Evolutionary conservation across 2,888 invertebrate species (phyloP), one percentile per base, ranked within the genome.

Genomic region (Xestia sexstrigata): DNA sequence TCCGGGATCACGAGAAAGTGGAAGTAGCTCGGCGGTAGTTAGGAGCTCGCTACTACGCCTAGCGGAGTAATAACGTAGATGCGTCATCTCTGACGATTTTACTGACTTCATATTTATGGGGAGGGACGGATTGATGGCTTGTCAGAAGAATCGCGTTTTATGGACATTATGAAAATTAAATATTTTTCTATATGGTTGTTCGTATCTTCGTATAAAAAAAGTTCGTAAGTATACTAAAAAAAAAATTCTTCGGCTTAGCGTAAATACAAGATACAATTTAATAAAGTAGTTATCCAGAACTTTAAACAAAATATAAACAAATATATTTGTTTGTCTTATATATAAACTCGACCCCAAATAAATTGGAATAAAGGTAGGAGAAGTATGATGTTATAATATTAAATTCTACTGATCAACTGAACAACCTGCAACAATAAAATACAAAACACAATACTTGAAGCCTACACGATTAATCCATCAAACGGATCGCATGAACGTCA

Each of bases 1-100:
- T 95, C 95, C 95, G 93, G 91, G 87, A 90, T 90, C 90, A 90
- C 88, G 89, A 91, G 78, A 82, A 80, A 80, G 85, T 84, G 87
- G 82, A 81, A 85, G 86, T 88, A 84, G 83, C 82, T 77, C 81
- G 70, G 74, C 74, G 77, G 85, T 83, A 86, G 84, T 89, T 88
- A 82, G 79, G 79, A 85, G 81, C 79, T 76, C 67, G 83, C 79
- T 83, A 83, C 86, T 89, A 84, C 89, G 89, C 81, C 86, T 89
- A 82, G 84, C 60, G 82, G 81, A 74, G 86, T 78, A 79, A 86
- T 89, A 84, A 79, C 86, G 58, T 70, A 76, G 86, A 87, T 89
- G 89, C 88, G 86, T 86, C 89, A 87, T 86, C 68, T 82, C 75
- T 63, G 83, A 62, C 81, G 60, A 84, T 86, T 86, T 76, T 79